Base-by-base conservation (phyloP, 2,797 vertebrate species). In the Sebastes vulpes region DNA sequence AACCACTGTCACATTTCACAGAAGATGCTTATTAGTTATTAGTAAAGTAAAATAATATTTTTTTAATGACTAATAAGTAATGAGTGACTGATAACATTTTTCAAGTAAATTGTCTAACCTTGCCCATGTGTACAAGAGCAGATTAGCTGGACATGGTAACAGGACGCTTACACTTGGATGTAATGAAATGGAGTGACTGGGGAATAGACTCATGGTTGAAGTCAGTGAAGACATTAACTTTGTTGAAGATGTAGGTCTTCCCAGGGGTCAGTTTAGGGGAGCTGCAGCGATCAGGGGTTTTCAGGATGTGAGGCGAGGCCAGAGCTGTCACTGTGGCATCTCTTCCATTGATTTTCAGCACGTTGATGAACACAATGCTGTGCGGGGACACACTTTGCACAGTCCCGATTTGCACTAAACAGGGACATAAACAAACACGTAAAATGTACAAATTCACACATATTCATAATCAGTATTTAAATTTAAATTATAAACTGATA, bases 401-500 rank as follows among this genome's bases (percentile, higher is more conserved):
- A 3, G 12, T 89, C 66, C 90, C 90, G 0, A 85, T 9, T 7
- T 28, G n/a, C 23, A 88, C 91, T 92, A 73, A 53, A 83, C 9
- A 76, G 3, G 9, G 3, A 80, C 3, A 75, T 28, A 50, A 48
- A 81, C 9, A 69, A 46, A 48, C 4, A 29, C 0, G 12, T 8
- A 32, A 11, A 1, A 65, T 25, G 21, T 28, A 29, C 20, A 75
- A 42, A 78, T 18, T 10, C 5, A 29, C 9, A 28, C 10, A 3
- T 4, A 3, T 63, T 74, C 3, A 42, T 6, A 9, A 32, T 28
- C 26, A 60, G 20, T 5, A 28, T 61, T 35, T 8, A 28, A 61
- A 35, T 50, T n/a, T 9, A 10, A 35, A 26, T 6, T 1, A 5
- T 2, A 54, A 72, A 71, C 1, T 4, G 0, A 67, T 53, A 18